Base-by-base conservation (phyloP, 2,797 vertebrate species). In the Tapirus indicus region DNA sequence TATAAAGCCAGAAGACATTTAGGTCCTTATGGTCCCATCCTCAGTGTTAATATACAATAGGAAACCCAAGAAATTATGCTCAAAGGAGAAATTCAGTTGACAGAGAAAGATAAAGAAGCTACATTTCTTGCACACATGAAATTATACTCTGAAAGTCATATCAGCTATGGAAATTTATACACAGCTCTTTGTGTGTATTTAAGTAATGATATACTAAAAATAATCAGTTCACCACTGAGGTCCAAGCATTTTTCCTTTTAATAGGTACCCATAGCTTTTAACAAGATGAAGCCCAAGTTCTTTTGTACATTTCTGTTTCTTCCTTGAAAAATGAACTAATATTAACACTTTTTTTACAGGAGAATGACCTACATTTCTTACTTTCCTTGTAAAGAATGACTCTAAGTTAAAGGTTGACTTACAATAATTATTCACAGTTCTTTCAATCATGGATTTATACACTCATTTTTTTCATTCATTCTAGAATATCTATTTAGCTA, bases 91-190 rank as follows among this genome's bases (percentile, higher is more conserved):
- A 72, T 86, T 80, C 71, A 72, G 7, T 62, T 75, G 20, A 21
- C 6, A 84, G n/a, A 79, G 60, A 91, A 87, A 92, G 13, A 54
- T 84, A 80, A 78, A 88, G n/a, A 77, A 83, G 68, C 25, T 78
- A 69, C 2, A 4, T 91, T 88, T 95, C 49, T 93, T 88, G 4
- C 7, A 68, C 29, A 35, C 7, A 35, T 85, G 71, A 75, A 88
- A 88, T 88, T 93, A 62, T 87, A n/a, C n/a, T 96, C 41, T 68
- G 29, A 84, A 85, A 84, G 52, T 77, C 52, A 58, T n/a, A 86
- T 54, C n/a, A 78, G 25, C 49, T 79, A 4, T 86, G 77, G 17
- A 91, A 88, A 93, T 47, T 88, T 86, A 38, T 88, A 58, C 17
- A 10, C 68, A 72, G 8, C 47, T 93, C 49, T 77, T 66, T 64